These are phyloP conservation scores for Sesamia nonagrioides DNA, from an alignment of 1,140 invertebrate genomes.

Conservation along the genomic window DNA sequence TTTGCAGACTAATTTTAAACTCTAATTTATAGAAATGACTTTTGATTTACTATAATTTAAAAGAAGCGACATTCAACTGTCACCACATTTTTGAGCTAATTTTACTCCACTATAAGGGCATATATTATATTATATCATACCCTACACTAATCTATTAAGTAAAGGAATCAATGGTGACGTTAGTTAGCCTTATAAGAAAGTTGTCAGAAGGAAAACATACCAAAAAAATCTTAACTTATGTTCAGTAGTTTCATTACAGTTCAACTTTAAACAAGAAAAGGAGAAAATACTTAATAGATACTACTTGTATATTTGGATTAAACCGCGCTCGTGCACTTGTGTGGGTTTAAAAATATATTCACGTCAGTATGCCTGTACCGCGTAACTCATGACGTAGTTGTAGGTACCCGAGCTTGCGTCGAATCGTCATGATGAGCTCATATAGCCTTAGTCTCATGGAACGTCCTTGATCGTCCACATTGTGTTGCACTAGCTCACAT, in stretches of 20 bases:
- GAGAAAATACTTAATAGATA: background rate
- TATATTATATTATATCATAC: too few species aligned
- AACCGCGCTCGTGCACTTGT: background rate
- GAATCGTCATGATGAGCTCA: constrained; percentile 36
- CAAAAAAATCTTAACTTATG: too few species aligned
- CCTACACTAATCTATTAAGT: too few species aligned
- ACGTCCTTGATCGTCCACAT: background rate
- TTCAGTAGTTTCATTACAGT: background rate
- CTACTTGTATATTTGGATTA: background rate
- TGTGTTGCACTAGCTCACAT: constrained; percentile 11
- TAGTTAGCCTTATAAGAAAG: too few species aligned
- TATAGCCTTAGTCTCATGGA: constrained; percentile 4
- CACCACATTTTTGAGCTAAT: too few species aligned
- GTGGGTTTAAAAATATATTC: constrained; percentile 33
- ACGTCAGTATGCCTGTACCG: background rate
- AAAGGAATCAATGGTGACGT: too few species aligned
- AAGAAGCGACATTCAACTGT: too few species aligned
- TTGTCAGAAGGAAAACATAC: too few species aligned
- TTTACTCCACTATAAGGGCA: too few species aligned
- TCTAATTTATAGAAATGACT: too few species aligned
- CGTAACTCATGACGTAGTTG: constrained; percentile 12
- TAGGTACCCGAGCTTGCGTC: background rate
- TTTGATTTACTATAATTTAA: too few species aligned
- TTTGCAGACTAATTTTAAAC: too few species aligned
- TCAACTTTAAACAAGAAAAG: background rate